Conservation (phyloP, 2,888 invertebrate species). For the Tinea pellionella region DNA sequence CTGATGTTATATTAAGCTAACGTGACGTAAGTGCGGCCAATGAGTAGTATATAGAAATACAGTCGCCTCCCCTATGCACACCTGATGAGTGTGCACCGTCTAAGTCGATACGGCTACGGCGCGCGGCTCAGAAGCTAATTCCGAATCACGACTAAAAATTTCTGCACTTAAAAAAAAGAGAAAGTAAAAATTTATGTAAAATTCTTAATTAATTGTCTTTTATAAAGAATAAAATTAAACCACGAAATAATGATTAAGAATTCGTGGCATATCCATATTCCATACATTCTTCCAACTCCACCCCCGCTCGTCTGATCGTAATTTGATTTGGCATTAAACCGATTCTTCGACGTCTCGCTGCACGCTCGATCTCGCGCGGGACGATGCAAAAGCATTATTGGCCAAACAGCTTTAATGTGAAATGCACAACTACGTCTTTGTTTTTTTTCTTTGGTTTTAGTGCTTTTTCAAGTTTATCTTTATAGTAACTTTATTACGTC, state of each 20-base stretch:
- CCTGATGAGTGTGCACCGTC: too few relatives aligned
- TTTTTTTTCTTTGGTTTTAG: neutral
- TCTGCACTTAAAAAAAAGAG: too few relatives aligned
- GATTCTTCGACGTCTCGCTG: slow-evolving; percentile 24
- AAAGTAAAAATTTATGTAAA: too few relatives aligned
- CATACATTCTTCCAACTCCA: neutral
- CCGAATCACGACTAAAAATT: too few relatives aligned
- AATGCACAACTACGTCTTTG: neutral
- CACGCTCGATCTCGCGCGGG: neutral
- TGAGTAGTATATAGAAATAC: too few relatives aligned
- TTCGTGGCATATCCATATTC: neutral
- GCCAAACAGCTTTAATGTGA: neutral
- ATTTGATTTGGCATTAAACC: slow-evolving; percentile 33
- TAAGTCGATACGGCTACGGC: too few relatives aligned
- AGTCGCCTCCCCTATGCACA: too few relatives aligned
- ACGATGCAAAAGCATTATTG: neutral
- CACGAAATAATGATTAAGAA: neutral
- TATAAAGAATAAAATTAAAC: neutral
- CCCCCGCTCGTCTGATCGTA: slow-evolving; percentile 20
- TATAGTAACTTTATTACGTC: neutral
- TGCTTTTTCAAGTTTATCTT: neutral
- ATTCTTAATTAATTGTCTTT: neutral
- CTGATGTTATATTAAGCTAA: too few relatives aligned
- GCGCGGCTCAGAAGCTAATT: too few relatives aligned
- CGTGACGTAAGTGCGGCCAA: too few relatives aligned